Base-by-base conservation (phyloP, 1,140 invertebrate genomes). In the Trachelipus rathkii region DNA sequence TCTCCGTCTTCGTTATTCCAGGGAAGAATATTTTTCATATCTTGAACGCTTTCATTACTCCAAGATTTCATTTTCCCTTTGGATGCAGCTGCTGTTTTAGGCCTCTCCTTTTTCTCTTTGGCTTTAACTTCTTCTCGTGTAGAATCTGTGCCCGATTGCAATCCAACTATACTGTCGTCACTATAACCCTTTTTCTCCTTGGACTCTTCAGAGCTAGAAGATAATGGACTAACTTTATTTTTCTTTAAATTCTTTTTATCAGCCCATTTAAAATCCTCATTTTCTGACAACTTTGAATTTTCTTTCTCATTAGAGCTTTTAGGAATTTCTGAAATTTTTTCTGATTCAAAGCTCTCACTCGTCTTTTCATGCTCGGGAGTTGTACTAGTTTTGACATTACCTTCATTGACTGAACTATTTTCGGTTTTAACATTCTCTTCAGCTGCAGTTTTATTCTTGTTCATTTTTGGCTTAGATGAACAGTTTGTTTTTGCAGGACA, bases 11-110 rank as follows among this genome's bases (percentile, higher is more conserved):
- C 79, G 66, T 77, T 76, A 71, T 78, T 71, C 79, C 79, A 81
- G 23, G 79, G 79, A 23, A 81, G 45, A 73, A 81, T 81, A 72
- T 75, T 78, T 71, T 78, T 81, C 79, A 81, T 81, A 68, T 81
- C 77, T 24, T 75, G 75, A 0, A 81, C 77, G 24, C 73, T 75
- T 15, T 81, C 77, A 0, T 73, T 78, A 10, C 74, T 75, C 21
- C 76, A 50, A 7, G 71, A 78, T 45, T 78, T 81, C 77, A 78
- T 76, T 68, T 76, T 78, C 67, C 75, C 73, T 21, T 75, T 76
- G 15, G 77, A 68, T 10, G 77, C 72, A n/a, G 77, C 79, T 13
- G 72, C 75, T 43, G 79, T 78, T 67, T 81, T 81, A 19, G 77
- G 77, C 9, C 79, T 46, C 75, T 81, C 77, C 44, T 43, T 15